These are phyloP conservation scores for Pontoporia blainvillei DNA, from an alignment of 2,113 vertebrate species.

Conservation along the genomic window DNA sequence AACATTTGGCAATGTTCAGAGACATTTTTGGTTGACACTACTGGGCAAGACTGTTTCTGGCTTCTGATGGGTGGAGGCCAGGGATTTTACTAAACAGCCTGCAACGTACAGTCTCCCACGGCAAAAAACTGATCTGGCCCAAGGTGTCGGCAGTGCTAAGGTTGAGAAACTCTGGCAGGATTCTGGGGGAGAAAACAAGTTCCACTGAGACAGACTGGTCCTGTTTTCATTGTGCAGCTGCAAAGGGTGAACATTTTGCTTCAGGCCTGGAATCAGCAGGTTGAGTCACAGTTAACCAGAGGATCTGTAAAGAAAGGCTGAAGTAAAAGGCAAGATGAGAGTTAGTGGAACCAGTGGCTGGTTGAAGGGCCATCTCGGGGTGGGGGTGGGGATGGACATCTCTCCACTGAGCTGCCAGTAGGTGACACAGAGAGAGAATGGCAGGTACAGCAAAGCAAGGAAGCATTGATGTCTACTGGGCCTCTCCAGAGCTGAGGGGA, in stretches of 20 bases:
- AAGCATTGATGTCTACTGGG: rapidly evolving
- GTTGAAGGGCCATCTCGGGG: not conserved
- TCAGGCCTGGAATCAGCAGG: rapidly evolving
- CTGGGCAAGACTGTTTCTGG: not conserved
- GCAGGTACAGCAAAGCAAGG: not conserved
- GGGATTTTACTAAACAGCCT: rapidly evolving
- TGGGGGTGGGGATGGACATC: too few relatives aligned
- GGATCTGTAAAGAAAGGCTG: not conserved
- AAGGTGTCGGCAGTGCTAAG: rapidly evolving
- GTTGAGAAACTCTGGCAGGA: not conserved
- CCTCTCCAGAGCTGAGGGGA: not conserved
- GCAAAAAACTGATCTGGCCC: too few relatives aligned
- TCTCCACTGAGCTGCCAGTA: too few relatives aligned
- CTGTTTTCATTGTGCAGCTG: too few relatives aligned
- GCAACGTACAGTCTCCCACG: rapidly evolving
- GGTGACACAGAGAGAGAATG: not conserved
- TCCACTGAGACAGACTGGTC: not conserved
- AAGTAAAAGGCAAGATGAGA: too few relatives aligned
- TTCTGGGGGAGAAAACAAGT: not conserved
- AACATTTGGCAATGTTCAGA: not conserved
- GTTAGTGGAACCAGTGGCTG: rapidly evolving
- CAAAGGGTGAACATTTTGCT: not conserved
- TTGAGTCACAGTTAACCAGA: not conserved
- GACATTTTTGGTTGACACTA: not conserved
- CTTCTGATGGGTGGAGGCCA: not conserved